phyloP scores from a whole-genome alignment of 2,888 invertebrate species.

The Miltochrista miniata region DNA sequence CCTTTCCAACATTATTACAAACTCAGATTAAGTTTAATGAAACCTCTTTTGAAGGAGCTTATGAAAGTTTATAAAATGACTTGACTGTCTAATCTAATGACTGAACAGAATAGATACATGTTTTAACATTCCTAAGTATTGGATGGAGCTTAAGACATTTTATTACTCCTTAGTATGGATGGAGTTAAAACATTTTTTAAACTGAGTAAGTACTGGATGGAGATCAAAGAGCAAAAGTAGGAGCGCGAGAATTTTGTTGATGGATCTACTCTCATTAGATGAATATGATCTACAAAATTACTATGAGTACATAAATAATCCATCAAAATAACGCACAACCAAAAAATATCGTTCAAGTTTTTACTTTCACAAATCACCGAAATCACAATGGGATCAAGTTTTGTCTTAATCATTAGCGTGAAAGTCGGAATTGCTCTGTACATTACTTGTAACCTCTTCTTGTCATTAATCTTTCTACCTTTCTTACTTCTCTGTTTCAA shows the following conservation, averaged over 20 bases:
- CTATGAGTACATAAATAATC: neutral
- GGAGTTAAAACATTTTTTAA: too few species aligned
- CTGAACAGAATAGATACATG: too few species aligned
- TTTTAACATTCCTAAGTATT: too few species aligned
- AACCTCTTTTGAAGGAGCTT: conserved; percentile 8
- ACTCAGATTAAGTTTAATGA: conserved; percentile 36
- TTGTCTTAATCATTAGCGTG: conserved; percentile 41
- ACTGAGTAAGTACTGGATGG: too few species aligned
- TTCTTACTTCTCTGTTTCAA: too few species aligned
- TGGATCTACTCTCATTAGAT: too few species aligned
- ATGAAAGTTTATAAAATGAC: conserved; percentile 7
- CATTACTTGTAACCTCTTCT: conserved; percentile 26
- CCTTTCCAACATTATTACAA: conserved; percentile 20
- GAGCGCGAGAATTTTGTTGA: too few species aligned
- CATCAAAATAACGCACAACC: conserved; percentile 13
- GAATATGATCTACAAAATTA: neutral
- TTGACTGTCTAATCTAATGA: too few species aligned
- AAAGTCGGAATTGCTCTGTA: conserved; percentile 29
- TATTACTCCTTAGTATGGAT: too few species aligned
- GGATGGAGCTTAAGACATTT: neutral
- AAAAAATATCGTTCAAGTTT: conserved; percentile 13
- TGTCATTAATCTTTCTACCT: conserved; percentile 28
- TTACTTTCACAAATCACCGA: conserved; percentile 30
- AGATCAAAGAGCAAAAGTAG: too few species aligned
- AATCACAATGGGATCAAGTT: conserved; percentile 31